A percentile compares a stretch with the other conserved stretches of the same genome.
Evolutionary conservation across 1,140 invertebrate species (phyloP).

Genomic region (Drosophila burlai): DNA sequence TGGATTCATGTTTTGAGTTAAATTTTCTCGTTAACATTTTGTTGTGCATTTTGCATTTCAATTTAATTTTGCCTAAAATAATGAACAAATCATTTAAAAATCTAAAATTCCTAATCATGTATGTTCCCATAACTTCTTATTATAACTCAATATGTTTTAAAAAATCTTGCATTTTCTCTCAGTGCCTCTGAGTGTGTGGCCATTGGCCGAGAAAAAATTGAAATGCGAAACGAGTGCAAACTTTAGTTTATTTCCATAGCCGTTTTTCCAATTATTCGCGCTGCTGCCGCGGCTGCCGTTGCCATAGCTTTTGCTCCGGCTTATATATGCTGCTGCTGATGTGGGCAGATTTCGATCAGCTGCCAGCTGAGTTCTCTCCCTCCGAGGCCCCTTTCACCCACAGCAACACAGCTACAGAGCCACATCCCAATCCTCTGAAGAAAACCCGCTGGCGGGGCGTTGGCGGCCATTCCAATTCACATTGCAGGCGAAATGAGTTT

Average conservation of each 20-base stretch:
- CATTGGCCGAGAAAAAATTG: slow-evolving; percentile 61
- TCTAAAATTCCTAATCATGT: neutral
- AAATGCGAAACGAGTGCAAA: slow-evolving; percentile 75
- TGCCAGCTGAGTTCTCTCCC: slow-evolving; percentile 40
- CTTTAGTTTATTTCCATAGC: slow-evolving; percentile 79
- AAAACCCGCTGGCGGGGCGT: slow-evolving; percentile 64
- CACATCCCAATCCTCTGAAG: slow-evolving; percentile 22
- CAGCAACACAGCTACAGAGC: neutral
- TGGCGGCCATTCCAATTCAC: slow-evolving; percentile 55
- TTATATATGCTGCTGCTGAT: slow-evolving; percentile 48
- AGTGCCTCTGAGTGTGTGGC: slow-evolving; percentile 33
- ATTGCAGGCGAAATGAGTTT: slow-evolving; percentile 81
- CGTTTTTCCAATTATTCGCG: slow-evolving; percentile 75
- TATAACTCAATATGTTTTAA: neutral
- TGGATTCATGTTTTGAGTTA: neutral
- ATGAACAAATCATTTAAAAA: neutral
- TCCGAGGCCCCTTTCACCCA: slow-evolving; percentile 35
- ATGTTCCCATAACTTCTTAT: neutral
- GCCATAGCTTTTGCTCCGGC: slow-evolving; percentile 15
- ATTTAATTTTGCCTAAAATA: too few species aligned
- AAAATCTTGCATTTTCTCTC: neutral
- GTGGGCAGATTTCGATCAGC: slow-evolving; percentile 71
- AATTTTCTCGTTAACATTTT: neutral
- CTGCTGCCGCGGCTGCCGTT: slow-evolving; percentile 47
- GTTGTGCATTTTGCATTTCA: neutral